Conservation (phyloP, 1,140 invertebrate species). For the Sitophilus oryzae region DNA sequence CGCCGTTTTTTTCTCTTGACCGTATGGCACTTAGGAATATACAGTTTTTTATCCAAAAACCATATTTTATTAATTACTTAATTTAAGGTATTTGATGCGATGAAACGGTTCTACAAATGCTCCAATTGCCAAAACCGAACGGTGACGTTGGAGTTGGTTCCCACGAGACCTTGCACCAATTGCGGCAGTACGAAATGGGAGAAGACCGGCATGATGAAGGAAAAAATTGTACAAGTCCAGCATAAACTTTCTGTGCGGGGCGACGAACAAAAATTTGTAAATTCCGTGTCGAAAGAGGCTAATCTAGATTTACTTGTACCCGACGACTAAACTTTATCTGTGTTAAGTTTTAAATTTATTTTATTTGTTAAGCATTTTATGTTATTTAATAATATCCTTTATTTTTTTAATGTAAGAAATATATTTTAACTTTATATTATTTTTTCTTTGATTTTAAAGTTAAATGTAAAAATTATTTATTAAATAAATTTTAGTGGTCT, state of each 20-base stretch:
- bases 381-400: too few species aligned
- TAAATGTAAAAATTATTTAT: too few species aligned
- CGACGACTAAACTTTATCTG: conserved; percentile 31
- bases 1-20: too few species aligned
- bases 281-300: conserved; percentile 51
- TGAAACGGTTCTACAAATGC: conserved; percentile 89
- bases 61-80: not conserved
- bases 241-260: conserved; percentile 62
- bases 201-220: conserved; percentile 73
- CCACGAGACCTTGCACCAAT: conserved; percentile 68
- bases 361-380: too few species aligned
- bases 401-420: conserved; percentile 3
- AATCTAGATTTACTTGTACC: conserved; percentile 66
- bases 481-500: too few species aligned
- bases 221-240: conserved; percentile 53
- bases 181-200: conserved; percentile 71
- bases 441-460: too few species aligned
- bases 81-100: conserved; percentile 56
- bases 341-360: not conserved
- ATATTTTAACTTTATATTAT: conserved; percentile 12
- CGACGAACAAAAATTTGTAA: conserved; percentile 64
- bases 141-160: conserved; percentile 69
- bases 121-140: conserved; percentile 78
- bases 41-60: not conserved
- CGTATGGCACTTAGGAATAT: too few species aligned